A percentile compares a stretch with the other conserved stretches of the same genome.
Evolutionary conservation across 2,888 invertebrate species (phyloP).

Genomic region (Linhomoeus sp.): DNA sequence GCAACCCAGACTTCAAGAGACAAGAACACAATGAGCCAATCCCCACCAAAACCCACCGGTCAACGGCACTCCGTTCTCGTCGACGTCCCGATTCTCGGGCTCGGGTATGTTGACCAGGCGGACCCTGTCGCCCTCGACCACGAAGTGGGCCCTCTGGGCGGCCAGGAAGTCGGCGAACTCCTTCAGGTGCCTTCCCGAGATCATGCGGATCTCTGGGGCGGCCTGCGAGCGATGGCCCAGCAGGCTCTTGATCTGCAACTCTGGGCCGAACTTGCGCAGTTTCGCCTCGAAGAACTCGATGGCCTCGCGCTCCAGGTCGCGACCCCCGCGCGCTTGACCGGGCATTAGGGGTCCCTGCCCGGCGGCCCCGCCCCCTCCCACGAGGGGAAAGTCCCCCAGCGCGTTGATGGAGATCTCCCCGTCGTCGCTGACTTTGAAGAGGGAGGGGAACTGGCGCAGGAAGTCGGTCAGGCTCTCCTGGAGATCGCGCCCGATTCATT

Average conservation of each 20-base stretch:
- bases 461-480: conserved; percentile 69
- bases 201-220: conserved; percentile 84
- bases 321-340: conserved; percentile 28
- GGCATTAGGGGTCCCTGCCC: no score
- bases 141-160: conserved; percentile 63
- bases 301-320: conserved; percentile 83
- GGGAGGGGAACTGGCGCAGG: conserved; percentile 78
- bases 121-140: conserved; percentile 36
- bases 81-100: conserved; percentile 20
- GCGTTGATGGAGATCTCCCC: conserved; percentile 17
- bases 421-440: conserved; percentile 84
- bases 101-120: conserved; percentile 20
- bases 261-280: conserved; percentile 80
- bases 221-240: conserved; percentile 42
- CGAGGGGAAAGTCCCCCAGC: not conserved
- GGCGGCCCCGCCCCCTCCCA: not conserved
- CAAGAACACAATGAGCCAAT: no score
- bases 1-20: no score
- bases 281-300: conserved; percentile 91
- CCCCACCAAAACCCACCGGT: conserved; percentile 13
- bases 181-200: conserved; percentile 76
- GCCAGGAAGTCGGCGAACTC: conserved; percentile 74
- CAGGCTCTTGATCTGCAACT: conserved; percentile 46
- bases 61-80: conserved; percentile 23
- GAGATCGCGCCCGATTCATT: no score